Evolutionary conservation across 2,888 invertebrate genomes (phyloP).

Genomic region (Blera fallax): DNA sequence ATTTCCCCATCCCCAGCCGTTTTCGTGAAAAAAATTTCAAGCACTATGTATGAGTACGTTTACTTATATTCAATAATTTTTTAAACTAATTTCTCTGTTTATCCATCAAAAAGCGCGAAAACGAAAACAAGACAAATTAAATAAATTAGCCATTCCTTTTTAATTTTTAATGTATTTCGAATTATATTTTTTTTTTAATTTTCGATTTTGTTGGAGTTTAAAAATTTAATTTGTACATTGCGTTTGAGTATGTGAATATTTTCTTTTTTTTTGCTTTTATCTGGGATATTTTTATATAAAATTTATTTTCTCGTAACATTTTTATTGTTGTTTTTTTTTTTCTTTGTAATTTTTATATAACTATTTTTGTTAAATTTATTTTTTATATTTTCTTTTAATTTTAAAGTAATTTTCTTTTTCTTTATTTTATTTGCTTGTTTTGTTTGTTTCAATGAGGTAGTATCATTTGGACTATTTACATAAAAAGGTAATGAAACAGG

Average conservation of each 20-base stretch:
- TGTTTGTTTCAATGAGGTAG: constrained; percentile 68
- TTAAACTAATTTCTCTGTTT: not conserved
- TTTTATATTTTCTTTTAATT: constrained; percentile 12
- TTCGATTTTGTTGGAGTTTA: constrained; percentile 34
- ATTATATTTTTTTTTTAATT: not conserved
- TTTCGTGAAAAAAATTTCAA: too few relatives aligned
- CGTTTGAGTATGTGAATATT: constrained; percentile 62
- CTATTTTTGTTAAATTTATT: constrained; percentile 28
- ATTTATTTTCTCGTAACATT: constrained; percentile 53
- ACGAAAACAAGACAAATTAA: not conserved
- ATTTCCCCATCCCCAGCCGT: too few relatives aligned
- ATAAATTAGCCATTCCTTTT: not conserved
- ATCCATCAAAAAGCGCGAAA: not conserved
- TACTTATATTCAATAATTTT: too few relatives aligned
- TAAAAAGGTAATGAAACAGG: constrained; percentile 70
- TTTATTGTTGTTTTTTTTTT: constrained; percentile 30
- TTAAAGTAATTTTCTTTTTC: constrained; percentile 10
- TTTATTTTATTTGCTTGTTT: constrained; percentile 58
- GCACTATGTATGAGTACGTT: too few relatives aligned
- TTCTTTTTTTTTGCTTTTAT: constrained; percentile 35
- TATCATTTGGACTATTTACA: constrained; percentile 71
- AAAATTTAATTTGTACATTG: constrained; percentile 61
- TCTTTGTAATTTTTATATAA: constrained; percentile 19
- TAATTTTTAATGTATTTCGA: not conserved
- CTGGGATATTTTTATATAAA: constrained; percentile 51